These are phyloP conservation scores for Mus spretus DNA, from an alignment of 2,797 vertebrate species.

Conservation along the genomic window DNA sequence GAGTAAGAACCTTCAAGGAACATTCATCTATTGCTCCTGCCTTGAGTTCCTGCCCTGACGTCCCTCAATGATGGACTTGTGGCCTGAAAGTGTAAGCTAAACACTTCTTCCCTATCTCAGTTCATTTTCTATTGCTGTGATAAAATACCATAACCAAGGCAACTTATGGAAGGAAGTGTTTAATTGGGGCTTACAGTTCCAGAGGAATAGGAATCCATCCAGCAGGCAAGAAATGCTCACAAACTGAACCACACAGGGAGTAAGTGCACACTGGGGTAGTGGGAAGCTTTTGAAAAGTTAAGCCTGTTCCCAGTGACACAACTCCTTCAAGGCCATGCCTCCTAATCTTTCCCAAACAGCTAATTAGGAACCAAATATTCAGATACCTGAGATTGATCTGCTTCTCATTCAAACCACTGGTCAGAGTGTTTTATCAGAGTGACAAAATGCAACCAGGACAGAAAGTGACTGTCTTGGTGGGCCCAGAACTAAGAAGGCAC, in stretches of 20 bases:
- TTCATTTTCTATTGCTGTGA: not conserved
- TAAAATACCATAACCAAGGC: not conserved
- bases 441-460: not conserved
- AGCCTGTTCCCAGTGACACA: not conserved
- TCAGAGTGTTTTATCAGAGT: not conserved
- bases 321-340: not conserved
- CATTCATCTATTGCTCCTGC: not conserved
- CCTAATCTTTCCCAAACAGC: not conserved
- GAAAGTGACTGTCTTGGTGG: not conserved
- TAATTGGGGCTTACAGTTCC: not conserved
- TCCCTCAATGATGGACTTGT: not conserved
- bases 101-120: not conserved
- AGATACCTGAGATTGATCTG: not conserved
- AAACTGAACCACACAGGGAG: not conserved
- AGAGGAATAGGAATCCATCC: not conserved
- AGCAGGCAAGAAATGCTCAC: not conserved
- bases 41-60: not conserved
- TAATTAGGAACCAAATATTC: not conserved
- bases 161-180: not conserved
- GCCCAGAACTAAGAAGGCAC: not conserved
- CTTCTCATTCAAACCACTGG: not conserved
- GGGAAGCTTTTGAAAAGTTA: not conserved
- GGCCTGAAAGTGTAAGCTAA: not conserved
- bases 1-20: not conserved
- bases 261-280: not conserved